Evolutionary conservation across 2,797 vertebrate genomes (phyloP), one percentile per base, ranked within the genome.

Genomic region (Esox masquinongy): DNA sequence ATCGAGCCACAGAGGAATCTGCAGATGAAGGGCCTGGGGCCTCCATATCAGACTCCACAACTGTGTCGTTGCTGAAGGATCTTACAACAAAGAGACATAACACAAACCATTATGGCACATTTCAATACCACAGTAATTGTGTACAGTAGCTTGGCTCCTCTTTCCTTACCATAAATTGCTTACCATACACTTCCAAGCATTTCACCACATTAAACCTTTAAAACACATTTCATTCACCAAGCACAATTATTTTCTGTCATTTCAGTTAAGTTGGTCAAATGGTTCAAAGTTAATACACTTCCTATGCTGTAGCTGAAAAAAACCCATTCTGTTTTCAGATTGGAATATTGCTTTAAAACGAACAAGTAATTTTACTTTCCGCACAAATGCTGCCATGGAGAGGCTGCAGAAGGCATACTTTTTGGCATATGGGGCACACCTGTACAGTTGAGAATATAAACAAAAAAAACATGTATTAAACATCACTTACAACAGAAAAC

Each of bases 61-160:
- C 7, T 39, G 36, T 39, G 3, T 39, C 36, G n/a, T 64, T 64
- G n/a, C 61, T n/a, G 61, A 64, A 64, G 61, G 3, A 64, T 24
- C 61, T 64, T 64, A 64, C 61, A 64, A 24, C 61, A 64, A 64
- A 64, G 61, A 24, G 61, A 8, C 7, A 64, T 8, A 64, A 64
- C 22, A 64, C 7, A 64, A 64, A 8, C 5, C n/a, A 64, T 64
- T 64, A 24, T 64, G 61, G 61, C 61, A 39, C 36, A 39, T 3
- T 3, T 39, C 3, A 64, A 64, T 64, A 26, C 5, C 7, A 64
- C 2, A 2, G 61, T 64, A 22, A 24, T 22, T 64, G 11, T 2
- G 36, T 39, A 39, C 36, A 39, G 6, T 39, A 39, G 36, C 36
- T 39, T 39, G 36, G 3, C 36, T 39, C 36, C n/a, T n/a, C n/a